Percentiles rank a stretch among this genome's conserved stretches.
phyloP scores from a whole-genome alignment of 1,140 invertebrate species.

The Drosophila sucinea region DNA sequence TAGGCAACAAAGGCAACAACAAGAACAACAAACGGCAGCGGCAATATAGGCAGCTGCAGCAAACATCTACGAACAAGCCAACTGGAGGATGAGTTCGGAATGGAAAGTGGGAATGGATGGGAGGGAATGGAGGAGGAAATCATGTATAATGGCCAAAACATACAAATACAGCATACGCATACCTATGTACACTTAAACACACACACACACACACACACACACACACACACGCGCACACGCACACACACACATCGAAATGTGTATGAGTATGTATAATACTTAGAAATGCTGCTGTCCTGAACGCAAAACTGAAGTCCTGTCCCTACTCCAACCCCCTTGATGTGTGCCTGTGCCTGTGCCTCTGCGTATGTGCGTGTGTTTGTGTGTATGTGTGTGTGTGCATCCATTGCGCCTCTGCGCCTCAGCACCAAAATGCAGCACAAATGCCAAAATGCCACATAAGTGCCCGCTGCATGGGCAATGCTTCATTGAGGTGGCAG shows the following conservation, averaged over 20 bases:
- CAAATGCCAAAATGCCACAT: constrained; percentile 65
- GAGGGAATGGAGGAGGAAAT: constrained; percentile 39
- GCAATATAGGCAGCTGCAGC: constrained; percentile 30
- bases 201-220: constrained; percentile 20
- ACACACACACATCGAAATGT: constrained; percentile 11
- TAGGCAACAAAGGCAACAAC: constrained; percentile 19
- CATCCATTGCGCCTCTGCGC: constrained; percentile 55
- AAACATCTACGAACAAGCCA: constrained; percentile 49
- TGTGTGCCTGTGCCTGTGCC: not conserved
- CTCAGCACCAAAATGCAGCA: constrained; percentile 59
- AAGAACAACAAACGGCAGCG: constrained; percentile 3
- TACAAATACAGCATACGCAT: constrained; percentile 52
- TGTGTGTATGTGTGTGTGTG: constrained; percentile 33
- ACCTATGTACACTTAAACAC: constrained; percentile 31
- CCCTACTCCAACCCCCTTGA: not conserved
- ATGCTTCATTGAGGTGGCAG: constrained; percentile 36
- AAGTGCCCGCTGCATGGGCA: constrained; percentile 61
- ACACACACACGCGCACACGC: constrained; percentile 19
- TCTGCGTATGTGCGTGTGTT: not conserved
- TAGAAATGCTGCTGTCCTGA: constrained; percentile 54
- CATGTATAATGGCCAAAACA: constrained; percentile 68
- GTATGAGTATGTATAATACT: constrained; percentile 65
- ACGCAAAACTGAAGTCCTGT: constrained; percentile 6
- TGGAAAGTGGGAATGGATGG: not conserved
- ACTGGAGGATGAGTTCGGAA: not conserved